Percentiles rank a stretch among this genome's conserved stretches.
Evolutionary conservation across 2,113 vertebrate species (phyloP).

Genomic region (Laticauda laticaudata): DNA sequence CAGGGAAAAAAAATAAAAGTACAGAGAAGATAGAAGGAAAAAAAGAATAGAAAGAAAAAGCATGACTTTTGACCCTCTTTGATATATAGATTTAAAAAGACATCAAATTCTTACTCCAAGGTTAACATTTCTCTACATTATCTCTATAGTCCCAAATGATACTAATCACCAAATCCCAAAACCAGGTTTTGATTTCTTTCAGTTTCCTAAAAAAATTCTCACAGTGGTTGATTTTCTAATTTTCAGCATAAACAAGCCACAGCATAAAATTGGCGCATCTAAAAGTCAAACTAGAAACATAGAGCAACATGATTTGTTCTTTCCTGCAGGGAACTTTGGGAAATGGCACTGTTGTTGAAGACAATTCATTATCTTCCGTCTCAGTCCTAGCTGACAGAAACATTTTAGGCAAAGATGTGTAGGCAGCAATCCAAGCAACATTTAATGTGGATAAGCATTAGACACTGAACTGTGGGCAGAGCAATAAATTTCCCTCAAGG

Average conservation of each 20-base stretch:
- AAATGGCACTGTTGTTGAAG: neutral
- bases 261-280: neutral
- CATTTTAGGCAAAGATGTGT: neutral
- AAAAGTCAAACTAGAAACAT: neutral
- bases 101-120: neutral
- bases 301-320: neutral
- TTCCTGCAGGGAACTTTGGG: neutral
- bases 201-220: neutral
- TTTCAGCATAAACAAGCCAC: neutral
- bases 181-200: neutral
- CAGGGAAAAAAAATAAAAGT: neutral
- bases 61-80: neutral
- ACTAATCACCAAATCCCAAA: neutral
- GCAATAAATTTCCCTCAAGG: neutral
- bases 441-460: neutral
- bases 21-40: neutral
- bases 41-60: neutral
- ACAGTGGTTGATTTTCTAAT: neutral
- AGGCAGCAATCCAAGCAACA: neutral
- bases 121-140: neutral
- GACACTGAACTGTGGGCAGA: neutral
- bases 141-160: neutral
- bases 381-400: neutral
- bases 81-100: neutral
- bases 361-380: neutral